Base-by-base conservation (phyloP, 2,888 invertebrate species). In the Rugalucina vietnamica region DNA sequence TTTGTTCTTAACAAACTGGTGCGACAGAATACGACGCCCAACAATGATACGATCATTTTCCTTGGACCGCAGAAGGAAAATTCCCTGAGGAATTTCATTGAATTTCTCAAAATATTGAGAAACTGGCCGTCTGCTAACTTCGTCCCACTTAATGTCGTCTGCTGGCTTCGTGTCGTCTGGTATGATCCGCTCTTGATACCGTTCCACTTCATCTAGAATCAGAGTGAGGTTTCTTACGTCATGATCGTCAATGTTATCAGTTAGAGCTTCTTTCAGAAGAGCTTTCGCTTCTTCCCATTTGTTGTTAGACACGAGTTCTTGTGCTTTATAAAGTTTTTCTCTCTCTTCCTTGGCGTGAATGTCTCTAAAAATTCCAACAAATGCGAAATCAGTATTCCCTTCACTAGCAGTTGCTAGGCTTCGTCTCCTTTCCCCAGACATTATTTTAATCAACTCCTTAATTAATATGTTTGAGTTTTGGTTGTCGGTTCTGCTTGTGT, bases 281-380 rank as follows among this genome's bases (percentile, higher is more conserved):
- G 50, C 54, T 27, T 76, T 79, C 12, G 88, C 89, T 24, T 84
- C 78, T 29, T 82, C 69, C 89, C 89, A 89, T 36, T 89, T 82
- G 37, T 81, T 80, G 24, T 86, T 85, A 24, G 87, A 79, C 21
- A 90, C 79, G 1, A 85, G 76, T 36, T 70, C 79, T 34, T 88
- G 89, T 0, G 89, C 87, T 34, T 85, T 80, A 43, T 86, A 85
- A 12, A 90, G 76, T 65, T 86, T 82, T 1, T 86, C 84, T 29
- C 89, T 77, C 0, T 85, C 87, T n/a, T 74, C 69, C 24, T 86
- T 78, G 10, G 82, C 77, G 79, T 89, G 89, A 12, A 90, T 88
- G 49, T 90, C 90, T 21, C 90, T 85, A 77, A 90, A 90, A 8
- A 90, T 84, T 0, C 90, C 89, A 72, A 88, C 87, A 77, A 90